Evolutionary conservation across 2,113 vertebrate species (phyloP).

Genomic region (Podarcis raffonei): DNA sequence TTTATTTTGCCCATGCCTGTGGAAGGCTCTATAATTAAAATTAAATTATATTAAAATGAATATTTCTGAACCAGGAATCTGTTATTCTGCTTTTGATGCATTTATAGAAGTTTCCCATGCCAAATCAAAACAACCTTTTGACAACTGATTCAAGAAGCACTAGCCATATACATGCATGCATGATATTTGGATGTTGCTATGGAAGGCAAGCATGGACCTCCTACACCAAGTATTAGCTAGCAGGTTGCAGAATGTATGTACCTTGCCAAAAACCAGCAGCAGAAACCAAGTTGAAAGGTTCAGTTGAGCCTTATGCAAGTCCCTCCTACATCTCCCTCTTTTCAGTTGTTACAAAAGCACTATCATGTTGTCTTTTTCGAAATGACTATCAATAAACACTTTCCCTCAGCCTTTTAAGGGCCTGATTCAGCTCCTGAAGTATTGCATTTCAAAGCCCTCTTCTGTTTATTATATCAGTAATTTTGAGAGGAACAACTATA

Average conservation of each 20-base stretch:
- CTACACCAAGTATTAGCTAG: no score
- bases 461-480: background rate
- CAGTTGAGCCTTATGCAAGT: background rate
- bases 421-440: background rate
- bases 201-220: background rate
- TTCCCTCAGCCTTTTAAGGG: background rate
- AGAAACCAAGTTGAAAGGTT: background rate
- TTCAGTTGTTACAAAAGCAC: background rate
- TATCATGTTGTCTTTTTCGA: background rate
- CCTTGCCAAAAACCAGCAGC: background rate
- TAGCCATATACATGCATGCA: no score
- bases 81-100: no score
- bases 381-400: background rate
- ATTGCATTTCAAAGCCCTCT: background rate
- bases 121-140: background rate
- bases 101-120: background rate
- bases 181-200: background rate
- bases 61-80: background rate
- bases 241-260: background rate
- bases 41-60: background rate
- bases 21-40: background rate
- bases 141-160: background rate
- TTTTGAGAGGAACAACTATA: background rate
- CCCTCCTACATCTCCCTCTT: background rate
- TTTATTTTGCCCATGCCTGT: background rate